Conservation (phyloP, 2,797 vertebrate species). For the Mormyrus hasselquistii region DNA sequence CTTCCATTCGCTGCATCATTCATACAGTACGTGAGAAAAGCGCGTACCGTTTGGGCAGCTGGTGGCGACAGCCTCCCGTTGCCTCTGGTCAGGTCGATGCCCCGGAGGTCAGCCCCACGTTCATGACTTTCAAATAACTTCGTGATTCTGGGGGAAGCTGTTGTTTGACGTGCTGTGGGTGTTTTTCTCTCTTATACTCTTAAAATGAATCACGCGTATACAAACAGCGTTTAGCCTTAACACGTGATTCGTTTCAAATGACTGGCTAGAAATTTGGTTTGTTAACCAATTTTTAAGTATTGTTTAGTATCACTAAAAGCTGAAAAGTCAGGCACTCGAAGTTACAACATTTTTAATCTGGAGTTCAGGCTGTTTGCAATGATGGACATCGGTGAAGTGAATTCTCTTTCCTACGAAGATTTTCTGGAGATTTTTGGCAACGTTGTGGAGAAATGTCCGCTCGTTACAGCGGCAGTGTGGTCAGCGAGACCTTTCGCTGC, state of each 20-base stretch:
- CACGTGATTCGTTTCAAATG: background rate
- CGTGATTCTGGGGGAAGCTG: background rate
- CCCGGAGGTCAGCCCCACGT: background rate
- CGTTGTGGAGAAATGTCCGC: conserved; percentile 69
- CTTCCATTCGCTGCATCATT: background rate
- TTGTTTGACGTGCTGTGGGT: background rate
- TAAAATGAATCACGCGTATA: background rate
- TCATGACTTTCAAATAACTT: background rate
- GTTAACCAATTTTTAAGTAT: background rate
- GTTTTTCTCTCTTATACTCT: background rate
- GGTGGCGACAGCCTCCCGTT: background rate
- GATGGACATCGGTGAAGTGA: conserved; percentile 67
- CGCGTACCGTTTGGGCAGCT: background rate
- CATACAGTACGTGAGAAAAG: background rate
- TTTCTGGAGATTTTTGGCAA: conserved; percentile 72
- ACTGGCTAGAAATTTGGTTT: background rate
- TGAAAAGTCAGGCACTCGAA: background rate
- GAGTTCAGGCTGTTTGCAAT: background rate
- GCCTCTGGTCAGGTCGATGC: background rate
- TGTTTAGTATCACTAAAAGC: background rate
- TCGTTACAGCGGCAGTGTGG: conserved; percentile 71
- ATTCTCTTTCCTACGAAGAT: conserved; percentile 65
- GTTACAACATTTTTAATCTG: background rate
- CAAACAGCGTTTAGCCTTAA: background rate
- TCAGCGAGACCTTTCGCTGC: conserved; percentile 60